Evolutionary conservation across 2,888 invertebrate species (phyloP), one percentile per base, ranked within the genome.

Genomic region (Tetanocera ferruginea): DNA sequence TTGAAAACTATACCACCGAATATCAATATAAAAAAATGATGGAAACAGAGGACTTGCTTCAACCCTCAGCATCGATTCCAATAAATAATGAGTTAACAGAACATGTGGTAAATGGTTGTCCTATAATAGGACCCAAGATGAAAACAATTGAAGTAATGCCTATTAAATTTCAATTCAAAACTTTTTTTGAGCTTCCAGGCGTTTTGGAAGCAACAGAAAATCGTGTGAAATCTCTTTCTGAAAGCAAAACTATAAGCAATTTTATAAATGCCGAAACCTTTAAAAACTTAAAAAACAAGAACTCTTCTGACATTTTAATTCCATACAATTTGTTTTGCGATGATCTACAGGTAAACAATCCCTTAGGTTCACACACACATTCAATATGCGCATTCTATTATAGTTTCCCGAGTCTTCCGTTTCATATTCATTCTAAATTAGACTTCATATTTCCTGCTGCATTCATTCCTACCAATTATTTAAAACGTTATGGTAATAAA

Each of bases 281-380:
- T 34, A 51, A 57, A 57, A 76, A 81, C 71, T 78, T 69, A 62
- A 51, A n/a, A 78, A 52, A 66, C 52, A 80, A 80, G 67, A 25
- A 43, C 62, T 34, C 9, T 34, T 34, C 62, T 14, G 71, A 76
- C 28, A 71, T 57, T 4, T 37, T 77, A 9, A 67, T 77, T 72
- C 34, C 52, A 5, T 77, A 77, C 66, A 73, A 73, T n/a, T 25
- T 77, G 25, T 73, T 55, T 66, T 77, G 60, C 37, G 76, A 76
- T 14, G 76, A 76, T 51, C 71, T 76, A 49, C 52, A 76, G 64
- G 23, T 72, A n/a, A 72, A 77, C 57, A 77, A 77, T 28, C 66
- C 66, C 9, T 55, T 57, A 57, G 73, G 72, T 28, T 66, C 77
- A 43, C 71, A 77, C 43, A 51, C 67, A 4, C 31, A 72, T 67